Evolutionary conservation across 1,140 invertebrate genomes (phyloP), one percentile per base, ranked within the genome.

Genomic region (Cyclargus thomasi): DNA sequence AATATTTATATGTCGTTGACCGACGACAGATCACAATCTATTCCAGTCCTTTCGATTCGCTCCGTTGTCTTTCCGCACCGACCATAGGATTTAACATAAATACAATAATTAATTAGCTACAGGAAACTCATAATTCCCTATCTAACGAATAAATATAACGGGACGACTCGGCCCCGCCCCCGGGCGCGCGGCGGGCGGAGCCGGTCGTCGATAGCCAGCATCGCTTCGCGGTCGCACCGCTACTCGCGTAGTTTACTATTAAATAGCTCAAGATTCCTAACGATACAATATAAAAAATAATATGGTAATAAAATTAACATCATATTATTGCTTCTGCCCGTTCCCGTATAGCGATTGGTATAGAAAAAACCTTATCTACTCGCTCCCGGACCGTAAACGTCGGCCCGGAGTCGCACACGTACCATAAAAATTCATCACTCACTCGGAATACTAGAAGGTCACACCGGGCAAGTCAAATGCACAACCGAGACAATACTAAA

Each of bases 1-100:
- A 88, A 83, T 90, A 88, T 90, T 90, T 90, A 90, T 90, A 90
- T 88, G 88, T 90, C 88, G 88, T 88, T 89, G 88, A 90, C 88
- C 82, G 83, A 88, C 88, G 88, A 90, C 88, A 88, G 83, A 90
- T 90, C 88, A 90, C 88, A 90, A 88, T 90, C 88, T 88, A 85
- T 90, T 82, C 85, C 86, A 89, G 85, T 90, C 83, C 86, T 83
- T 80, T 76, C 75, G 76, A 81, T 83, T 79, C 79, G 71, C 78
- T 79, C 72, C 65, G 83, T 80, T 85, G 83, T 88, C 79, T 74
- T 86, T 85, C 80, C 79, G 75, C 79, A 82, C 82, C 85, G 80
- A 78, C 79, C 83, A 81, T 82, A 90, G 84, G 86, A 71, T 70
- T 66, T 80, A 82, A 90, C 84, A 90, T 88, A 90, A 90, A 90